phyloP scores from a whole-genome alignment of 2,797 vertebrate species.

The Alosa sapidissima region DNA sequence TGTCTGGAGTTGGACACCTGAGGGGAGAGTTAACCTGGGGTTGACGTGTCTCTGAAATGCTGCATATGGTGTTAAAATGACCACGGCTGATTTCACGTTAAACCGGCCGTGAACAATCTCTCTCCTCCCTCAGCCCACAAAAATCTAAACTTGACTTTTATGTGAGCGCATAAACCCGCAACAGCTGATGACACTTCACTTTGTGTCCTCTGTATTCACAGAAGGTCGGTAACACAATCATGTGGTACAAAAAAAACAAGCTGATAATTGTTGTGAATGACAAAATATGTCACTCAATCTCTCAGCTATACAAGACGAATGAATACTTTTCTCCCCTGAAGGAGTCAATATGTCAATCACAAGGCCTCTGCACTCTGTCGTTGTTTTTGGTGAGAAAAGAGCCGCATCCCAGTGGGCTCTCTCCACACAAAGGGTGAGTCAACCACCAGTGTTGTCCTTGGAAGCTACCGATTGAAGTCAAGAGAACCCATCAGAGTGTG shows the following conservation, averaged over 20 bases:
- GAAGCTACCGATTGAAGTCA: neutral
- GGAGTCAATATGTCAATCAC: neutral
- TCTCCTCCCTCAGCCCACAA: neutral
- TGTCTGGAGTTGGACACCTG: neutral
- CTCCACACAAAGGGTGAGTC: neutral
- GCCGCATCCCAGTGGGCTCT: neutral
- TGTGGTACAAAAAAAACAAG: neutral
- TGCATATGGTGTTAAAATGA: conserved; percentile 13
- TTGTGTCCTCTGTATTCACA: neutral
- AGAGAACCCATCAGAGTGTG: neutral
- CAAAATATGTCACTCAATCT: neutral
- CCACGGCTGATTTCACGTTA: neutral
- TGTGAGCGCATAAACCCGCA: neutral
- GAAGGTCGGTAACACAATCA: neutral
- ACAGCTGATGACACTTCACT: neutral
- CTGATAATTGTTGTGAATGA: conserved; percentile 1
- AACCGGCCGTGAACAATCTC: neutral
- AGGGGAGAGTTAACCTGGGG: neutral
- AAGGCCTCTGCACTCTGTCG: neutral
- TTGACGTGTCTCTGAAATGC: neutral
- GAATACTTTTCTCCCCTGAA: neutral
- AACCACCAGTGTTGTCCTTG: neutral
- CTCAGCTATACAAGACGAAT: neutral
- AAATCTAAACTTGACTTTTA: neutral
- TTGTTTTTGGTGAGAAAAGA: neutral